Evolutionary conservation across 2,113 vertebrate genomes (phyloP).

Genomic region (Cryptotis parvus): DNA sequence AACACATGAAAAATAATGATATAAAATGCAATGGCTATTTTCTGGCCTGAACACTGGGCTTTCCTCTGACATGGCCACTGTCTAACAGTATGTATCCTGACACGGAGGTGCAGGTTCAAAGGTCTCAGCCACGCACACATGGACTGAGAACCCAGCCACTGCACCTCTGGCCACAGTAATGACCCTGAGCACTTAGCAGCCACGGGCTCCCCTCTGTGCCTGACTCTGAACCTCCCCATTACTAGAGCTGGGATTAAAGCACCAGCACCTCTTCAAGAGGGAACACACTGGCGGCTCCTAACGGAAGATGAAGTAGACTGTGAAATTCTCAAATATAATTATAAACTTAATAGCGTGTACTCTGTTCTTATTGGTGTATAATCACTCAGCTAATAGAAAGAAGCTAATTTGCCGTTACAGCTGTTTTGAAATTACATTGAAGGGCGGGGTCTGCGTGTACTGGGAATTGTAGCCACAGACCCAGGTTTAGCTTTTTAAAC

Average conservation of each 20-base stretch:
- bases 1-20: no score
- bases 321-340: constrained; percentile 83
- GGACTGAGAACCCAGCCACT: neutral
- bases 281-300: constrained; percentile 72
- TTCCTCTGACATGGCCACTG: no score
- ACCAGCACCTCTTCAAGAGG: constrained; percentile 37
- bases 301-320: constrained; percentile 80
- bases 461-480: constrained; percentile 65
- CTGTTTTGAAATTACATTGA: constrained; percentile 74
- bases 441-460: constrained; percentile 63
- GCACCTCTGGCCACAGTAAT: neutral
- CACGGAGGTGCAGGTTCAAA: no score
- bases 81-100: no score
- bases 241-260: no score
- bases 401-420: constrained; percentile 78
- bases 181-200: neutral
- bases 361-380: constrained; percentile 76
- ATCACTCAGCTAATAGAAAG: constrained; percentile 81
- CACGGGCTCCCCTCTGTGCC: constrained; percentile 64
- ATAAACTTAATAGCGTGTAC: constrained; percentile 77
- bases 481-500: constrained; percentile 67
- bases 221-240: neutral
- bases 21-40: no score
- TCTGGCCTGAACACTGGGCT: no score
- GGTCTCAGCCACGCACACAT: no score